Percentiles rank a stretch among this genome's conserved stretches.
Conservation (phyloP, 2,888 invertebrate genomes). For the Reticulitermes lucifugus region DNA sequence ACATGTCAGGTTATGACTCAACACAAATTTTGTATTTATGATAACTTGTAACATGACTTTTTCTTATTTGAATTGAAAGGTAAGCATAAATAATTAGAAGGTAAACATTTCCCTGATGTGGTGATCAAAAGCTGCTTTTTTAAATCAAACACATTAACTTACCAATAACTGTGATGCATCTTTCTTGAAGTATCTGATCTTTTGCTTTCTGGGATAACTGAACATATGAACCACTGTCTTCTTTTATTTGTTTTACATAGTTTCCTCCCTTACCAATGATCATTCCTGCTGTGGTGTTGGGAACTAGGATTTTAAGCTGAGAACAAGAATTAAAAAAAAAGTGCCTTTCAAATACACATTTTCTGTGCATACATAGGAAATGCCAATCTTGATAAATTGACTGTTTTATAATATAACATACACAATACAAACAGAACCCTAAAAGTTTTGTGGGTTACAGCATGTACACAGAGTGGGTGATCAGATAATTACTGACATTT, state of each 20-base stretch:
- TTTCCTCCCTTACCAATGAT: slow-evolving; percentile 97
- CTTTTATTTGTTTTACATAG: slow-evolving; percentile 95
- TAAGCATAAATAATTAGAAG: neutral
- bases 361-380: too few species aligned
- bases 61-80: neutral
- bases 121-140: neutral
- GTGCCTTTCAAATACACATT: too few species aligned
- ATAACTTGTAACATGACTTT: too few species aligned
- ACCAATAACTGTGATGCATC: slow-evolving; percentile 95
- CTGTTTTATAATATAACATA: too few species aligned
- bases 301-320: slow-evolving; percentile 92
- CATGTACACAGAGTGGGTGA: too few species aligned
- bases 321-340: slow-evolving; percentile 50
- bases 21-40: too few species aligned
- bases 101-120: neutral
- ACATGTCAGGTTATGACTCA: too few species aligned
- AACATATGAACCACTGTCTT: slow-evolving; percentile 93
- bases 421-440: too few species aligned
- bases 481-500: too few species aligned
- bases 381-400: too few species aligned
- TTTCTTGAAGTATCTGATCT: slow-evolving; percentile 84
- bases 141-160: slow-evolving; percentile 42
- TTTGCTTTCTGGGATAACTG: slow-evolving; percentile 97
- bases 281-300: slow-evolving; percentile 96
- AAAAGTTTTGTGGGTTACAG: too few species aligned